Evolutionary conservation across 92 coral and sea anemone genomes (phyloP), one percentile per base, ranked within the genome.

Genomic region (Palythoa heliodiscus): DNA sequence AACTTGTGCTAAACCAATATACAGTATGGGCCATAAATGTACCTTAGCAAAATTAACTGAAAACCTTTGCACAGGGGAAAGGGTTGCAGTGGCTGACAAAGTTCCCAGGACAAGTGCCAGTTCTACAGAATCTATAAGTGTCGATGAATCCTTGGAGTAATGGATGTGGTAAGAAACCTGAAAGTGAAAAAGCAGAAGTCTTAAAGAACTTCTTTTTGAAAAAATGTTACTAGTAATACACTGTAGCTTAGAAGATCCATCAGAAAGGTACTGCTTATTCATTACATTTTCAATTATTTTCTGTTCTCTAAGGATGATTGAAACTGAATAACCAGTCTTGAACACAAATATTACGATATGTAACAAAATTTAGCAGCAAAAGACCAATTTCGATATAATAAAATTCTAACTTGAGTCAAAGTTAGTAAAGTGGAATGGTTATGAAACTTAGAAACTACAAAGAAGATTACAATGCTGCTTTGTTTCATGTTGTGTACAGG

Each of bases 11-110:
- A 58, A 58, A 58, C 20, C 64, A 58, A 58, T 19, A 58, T 8
- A 43, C 50, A 43, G 9, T 43, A 43, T 43, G 50, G 19, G 15
- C 16, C 20, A 3, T 5, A 52, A 72, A 17, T 40, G 11, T 73
- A 95, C 99, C 99, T 95, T 96, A 69, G 89, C 70, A 84, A 94
- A 96, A 20, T 69, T 90, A 39, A 96, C 86, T 1, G 98, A 88
- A 61, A 87, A 89, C 64, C 85, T 96, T 75, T 96, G 99, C 76
- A 89, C 78, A 39, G 91, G 75, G 53, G 88, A 87, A 75, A 90
- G 52, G 24, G 71, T 86, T 4, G 13, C 78, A 63, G 90, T 72
- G 64, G 91, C 90, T 66, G 91, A 86, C 16, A 94, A 48, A 71
- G 90, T 89, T 13, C 91, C 99, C 87, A 96, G 86, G 17, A 93